Evolutionary conservation across 2,888 invertebrate genomes (phyloP).

Genomic region (Leptopilina syphax): DNA sequence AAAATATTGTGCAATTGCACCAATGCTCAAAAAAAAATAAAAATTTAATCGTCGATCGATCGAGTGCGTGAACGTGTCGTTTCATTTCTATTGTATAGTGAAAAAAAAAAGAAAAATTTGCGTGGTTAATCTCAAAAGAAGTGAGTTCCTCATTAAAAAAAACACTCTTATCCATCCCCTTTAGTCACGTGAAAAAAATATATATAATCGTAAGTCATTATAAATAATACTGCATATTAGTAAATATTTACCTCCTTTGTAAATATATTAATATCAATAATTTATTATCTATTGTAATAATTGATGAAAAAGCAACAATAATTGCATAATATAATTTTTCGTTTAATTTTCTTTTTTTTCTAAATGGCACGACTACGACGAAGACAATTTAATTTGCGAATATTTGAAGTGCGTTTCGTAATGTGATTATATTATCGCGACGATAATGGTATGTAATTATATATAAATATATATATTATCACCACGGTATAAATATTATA

Average conservation of each 20-base stretch:
- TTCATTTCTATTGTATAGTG: conserved; percentile 33
- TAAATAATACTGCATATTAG: conserved; percentile 55
- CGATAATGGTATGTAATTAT: conserved; percentile 60
- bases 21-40: conserved; percentile 1
- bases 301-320: conserved; percentile 51
- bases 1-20: conserved; percentile 21
- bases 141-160: conserved; percentile 9
- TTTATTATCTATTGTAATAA: conserved; percentile 56
- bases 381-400: conserved; percentile 61
- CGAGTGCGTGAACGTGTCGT: background rate
- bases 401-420: conserved; percentile 57
- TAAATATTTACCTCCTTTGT: conserved; percentile 71
- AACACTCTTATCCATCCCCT: conserved; percentile 43
- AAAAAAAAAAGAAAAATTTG: conserved; percentile 17
- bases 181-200: conserved; percentile 56
- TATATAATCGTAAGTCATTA: conserved; percentile 66
- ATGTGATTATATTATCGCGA: conserved; percentile 64
- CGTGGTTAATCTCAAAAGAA: conserved; percentile 41
- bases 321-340: conserved; percentile 47
- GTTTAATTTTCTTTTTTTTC: conserved; percentile 43
- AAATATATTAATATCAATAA: conserved; percentile 68
- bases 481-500: conserved; percentile 68
- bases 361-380: conserved; percentile 46
- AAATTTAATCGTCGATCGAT: conserved; percentile 27
- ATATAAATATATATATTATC: conserved; percentile 53